A percentile compares a stretch with the other conserved stretches of the same genome.
Evolutionary conservation across 2,888 invertebrate genomes (phyloP).

Genomic region (Dilophus febrilis): DNA sequence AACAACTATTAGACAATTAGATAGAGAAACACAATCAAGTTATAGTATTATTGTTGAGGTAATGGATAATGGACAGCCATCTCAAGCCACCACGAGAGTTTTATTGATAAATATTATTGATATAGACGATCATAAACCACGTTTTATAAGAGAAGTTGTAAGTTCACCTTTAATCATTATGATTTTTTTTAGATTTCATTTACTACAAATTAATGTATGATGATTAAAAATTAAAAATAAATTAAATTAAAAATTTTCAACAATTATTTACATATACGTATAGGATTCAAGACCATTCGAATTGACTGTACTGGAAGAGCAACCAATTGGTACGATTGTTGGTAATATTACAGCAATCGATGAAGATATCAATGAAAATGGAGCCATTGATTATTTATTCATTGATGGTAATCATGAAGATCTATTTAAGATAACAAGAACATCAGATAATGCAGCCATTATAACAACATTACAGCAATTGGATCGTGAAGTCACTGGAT

Average conservation of each 20-base stretch:
- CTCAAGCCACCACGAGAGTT: slow-evolving; percentile 54
- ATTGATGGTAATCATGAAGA: slow-evolving; percentile 55
- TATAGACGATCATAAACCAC: slow-evolving; percentile 63
- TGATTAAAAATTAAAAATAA: too few species aligned
- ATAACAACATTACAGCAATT: slow-evolving; percentile 42
- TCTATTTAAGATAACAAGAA: slow-evolving; percentile 42
- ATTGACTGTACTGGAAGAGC: slow-evolving; percentile 47
- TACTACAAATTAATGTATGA: slow-evolving; percentile 1
- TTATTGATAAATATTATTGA: slow-evolving; percentile 51
- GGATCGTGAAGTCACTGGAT: slow-evolving; percentile 44
- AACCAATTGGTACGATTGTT: slow-evolving; percentile 44
- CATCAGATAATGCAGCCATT: slow-evolving; percentile 44
- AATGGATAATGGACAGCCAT: slow-evolving; percentile 58
- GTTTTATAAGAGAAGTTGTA: slow-evolving; percentile 49
- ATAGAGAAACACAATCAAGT: slow-evolving; percentile 53
- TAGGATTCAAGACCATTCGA: slow-evolving; percentile 48
- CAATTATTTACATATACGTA: slow-evolving; percentile 8
- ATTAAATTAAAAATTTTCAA: too few species aligned
- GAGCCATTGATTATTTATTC: slow-evolving; percentile 55
- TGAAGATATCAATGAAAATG: slow-evolving; percentile 57
- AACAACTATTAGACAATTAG: slow-evolving; percentile 47
- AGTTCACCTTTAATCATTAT: too few species aligned
- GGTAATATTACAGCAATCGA: slow-evolving; percentile 54
- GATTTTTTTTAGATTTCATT: slow-evolving; percentile 2
- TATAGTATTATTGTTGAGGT: slow-evolving; percentile 67